Conservation (phyloP, 2,888 invertebrate genomes). For the Carterocephalus palaemon region DNA sequence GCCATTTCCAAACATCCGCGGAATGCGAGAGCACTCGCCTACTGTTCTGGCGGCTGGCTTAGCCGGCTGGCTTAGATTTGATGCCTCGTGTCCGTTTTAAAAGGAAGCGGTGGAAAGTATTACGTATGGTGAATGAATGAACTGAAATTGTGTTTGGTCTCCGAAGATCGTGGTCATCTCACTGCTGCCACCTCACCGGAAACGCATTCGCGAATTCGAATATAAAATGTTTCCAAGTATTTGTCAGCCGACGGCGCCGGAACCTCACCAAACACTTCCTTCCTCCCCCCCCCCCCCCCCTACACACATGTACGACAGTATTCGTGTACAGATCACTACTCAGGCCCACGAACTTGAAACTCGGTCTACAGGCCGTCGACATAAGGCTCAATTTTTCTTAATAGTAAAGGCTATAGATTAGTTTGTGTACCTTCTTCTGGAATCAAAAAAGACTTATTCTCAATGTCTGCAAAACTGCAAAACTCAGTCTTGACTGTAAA, state of each 20-base stretch:
- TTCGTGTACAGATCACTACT: background rate
- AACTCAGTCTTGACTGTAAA: background rate
- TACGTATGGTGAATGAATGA: too few relatives aligned
- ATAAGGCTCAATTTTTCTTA: slow-evolving; percentile 8
- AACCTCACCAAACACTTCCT: slow-evolving; percentile 33
- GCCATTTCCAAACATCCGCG: too few relatives aligned
- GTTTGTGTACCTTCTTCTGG: slow-evolving; percentile 6
- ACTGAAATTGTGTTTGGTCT: too few relatives aligned
- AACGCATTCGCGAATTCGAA: slow-evolving; percentile 5
- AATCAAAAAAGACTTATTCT: slow-evolving; percentile 1
- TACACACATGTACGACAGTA: slow-evolving; percentile 5
- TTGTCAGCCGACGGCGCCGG: slow-evolving; percentile 26
- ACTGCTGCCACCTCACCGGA: slow-evolving; percentile 4
- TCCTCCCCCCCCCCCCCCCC: too few relatives aligned
- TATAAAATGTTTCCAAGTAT: too few relatives aligned
- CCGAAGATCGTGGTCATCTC: background rate
- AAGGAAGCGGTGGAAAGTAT: too few relatives aligned
- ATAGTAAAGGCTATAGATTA: background rate
- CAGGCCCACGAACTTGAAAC: background rate
- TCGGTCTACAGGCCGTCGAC: background rate
- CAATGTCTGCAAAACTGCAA: slow-evolving; percentile 2
- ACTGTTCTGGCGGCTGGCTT: too few relatives aligned
- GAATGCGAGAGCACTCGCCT: too few relatives aligned
- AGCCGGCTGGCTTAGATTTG: too few relatives aligned
- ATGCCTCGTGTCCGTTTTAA: too few relatives aligned